These are phyloP conservation scores for Anhinga anhinga DNA, from an alignment of 2,113 vertebrate genomes.

Conservation along the genomic window DNA sequence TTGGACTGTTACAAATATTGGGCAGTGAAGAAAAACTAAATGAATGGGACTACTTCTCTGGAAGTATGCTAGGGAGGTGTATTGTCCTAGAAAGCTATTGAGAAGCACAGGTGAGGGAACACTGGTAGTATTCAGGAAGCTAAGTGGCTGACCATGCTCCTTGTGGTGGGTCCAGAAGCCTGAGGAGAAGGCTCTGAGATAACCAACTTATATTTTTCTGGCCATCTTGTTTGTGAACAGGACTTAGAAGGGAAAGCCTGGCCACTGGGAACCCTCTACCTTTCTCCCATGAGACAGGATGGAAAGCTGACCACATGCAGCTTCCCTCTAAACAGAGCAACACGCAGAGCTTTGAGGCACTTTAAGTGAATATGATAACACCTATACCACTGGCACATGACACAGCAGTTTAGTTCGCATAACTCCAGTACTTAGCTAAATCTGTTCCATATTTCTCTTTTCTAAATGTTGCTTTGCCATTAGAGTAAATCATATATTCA, in stretches of 20 bases:
- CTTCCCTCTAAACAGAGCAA: not conserved
- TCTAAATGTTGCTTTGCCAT: not conserved
- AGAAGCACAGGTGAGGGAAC: not conserved
- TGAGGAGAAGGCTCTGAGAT: not conserved
- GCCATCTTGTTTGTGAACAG: not conserved
- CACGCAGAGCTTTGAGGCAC: not conserved
- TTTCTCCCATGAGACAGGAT: not conserved
- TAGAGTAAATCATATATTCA: not conserved
- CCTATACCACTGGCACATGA: not conserved
- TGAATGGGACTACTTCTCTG: not conserved
- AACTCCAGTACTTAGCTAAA: not conserved
- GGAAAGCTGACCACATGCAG: not conserved
- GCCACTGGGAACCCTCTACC: not conserved
- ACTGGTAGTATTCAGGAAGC: fast-evolving
- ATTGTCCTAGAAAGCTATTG: not conserved
- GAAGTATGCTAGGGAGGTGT: not conserved
- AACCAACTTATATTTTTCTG: not conserved
- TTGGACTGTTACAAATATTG: not conserved
- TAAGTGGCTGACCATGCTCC: fast-evolving
- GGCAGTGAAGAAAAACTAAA: not conserved
- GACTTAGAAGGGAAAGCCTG: not conserved
- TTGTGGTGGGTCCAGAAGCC: not conserved
- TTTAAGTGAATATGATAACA: not conserved
- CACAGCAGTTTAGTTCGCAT: not conserved
- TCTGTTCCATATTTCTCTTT: not conserved